Conservation (phyloP, 2,113 vertebrate genomes). For the Dicaeum eximium region DNA sequence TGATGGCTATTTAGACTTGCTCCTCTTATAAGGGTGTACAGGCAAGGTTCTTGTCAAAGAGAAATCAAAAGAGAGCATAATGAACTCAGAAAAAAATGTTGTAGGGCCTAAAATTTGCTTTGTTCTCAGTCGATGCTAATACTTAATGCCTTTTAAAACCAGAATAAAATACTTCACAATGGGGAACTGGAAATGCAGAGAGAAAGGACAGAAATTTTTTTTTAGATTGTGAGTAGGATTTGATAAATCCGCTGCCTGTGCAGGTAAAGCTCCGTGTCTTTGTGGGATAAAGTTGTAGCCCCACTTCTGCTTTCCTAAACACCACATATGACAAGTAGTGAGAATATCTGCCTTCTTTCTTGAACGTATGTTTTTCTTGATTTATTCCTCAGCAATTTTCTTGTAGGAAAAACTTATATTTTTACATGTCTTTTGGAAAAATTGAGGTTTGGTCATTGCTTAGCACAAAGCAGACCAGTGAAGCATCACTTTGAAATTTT, state of each 20-base stretch:
- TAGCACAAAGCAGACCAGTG: background rate
- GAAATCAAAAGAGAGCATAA: rapidly evolving
- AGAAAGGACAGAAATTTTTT: background rate
- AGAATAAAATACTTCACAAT: background rate
- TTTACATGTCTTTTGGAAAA: background rate
- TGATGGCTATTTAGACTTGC: background rate
- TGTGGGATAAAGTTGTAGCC: background rate
- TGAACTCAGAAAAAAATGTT: rapidly evolving
- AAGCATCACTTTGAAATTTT: background rate
- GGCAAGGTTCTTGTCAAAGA: background rate
- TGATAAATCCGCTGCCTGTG: background rate
- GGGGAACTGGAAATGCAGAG: background rate
- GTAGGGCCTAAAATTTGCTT: background rate
- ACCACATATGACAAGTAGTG: background rate
- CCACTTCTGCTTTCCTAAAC: background rate
- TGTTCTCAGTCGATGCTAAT: background rate
- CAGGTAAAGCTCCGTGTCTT: background rate
- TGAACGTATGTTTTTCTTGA: background rate
- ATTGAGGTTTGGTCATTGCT: background rate
- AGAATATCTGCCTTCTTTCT: background rate
- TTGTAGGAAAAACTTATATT: background rate
- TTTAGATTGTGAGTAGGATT: background rate
- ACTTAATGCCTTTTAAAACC: background rate
- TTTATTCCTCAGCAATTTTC: background rate
- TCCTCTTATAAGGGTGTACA: rapidly evolving